Percentiles rank a stretch among this genome's conserved stretches.
phyloP scores from a whole-genome alignment of 2,113 vertebrate species.

The Plecturocebus donacophilus region DNA sequence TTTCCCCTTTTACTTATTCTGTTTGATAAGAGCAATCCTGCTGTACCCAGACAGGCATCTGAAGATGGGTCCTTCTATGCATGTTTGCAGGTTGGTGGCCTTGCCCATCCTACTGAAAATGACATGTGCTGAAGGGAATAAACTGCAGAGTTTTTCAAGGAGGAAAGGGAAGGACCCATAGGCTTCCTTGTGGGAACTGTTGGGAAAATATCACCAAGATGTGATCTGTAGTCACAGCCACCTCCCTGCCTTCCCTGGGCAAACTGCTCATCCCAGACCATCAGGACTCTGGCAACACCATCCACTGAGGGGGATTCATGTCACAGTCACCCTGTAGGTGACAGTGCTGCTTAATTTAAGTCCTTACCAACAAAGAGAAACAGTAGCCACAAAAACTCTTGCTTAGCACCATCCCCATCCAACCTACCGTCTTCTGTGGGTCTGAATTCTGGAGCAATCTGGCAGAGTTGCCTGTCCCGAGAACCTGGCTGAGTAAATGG shows the following conservation, averaged over 20 bases:
- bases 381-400: neutral
- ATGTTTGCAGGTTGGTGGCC: neutral
- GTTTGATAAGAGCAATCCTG: neutral
- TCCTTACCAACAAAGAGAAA: neutral
- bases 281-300: neutral
- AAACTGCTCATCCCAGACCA: accelerated
- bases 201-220: neutral
- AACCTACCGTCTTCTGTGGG: neutral
- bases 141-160: neutral
- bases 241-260: neutral
- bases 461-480: neutral
- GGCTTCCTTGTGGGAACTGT: neutral
- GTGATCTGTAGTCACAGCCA: neutral
- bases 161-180: neutral
- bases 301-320: accelerated
- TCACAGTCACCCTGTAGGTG: neutral
- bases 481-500: neutral
- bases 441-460: neutral
- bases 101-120: neutral
- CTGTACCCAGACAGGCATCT: neutral
- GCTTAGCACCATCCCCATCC: no score
- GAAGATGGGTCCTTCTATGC: neutral
- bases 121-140: neutral
- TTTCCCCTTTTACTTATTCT: neutral
- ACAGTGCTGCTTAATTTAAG: neutral